These are phyloP conservation scores for Etheostoma spectabile DNA, from an alignment of 2,113 vertebrate genomes.

Conservation along the genomic window DNA sequence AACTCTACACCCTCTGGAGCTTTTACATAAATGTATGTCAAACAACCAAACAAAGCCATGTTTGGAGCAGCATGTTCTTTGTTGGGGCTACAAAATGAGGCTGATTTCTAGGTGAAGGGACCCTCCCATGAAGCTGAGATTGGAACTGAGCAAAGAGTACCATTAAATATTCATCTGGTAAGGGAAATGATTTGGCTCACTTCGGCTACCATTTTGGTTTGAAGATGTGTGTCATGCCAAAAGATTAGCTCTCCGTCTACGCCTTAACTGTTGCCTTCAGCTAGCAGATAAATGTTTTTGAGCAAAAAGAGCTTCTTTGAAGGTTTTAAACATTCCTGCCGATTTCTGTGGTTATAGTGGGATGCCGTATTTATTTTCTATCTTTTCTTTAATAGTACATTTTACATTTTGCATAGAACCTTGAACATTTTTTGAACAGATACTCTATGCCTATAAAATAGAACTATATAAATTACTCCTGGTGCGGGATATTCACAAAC, in stretches of 20 bases:
- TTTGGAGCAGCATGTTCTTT: constrained; percentile 4
- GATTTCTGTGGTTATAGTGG: constrained; percentile 11
- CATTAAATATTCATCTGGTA: constrained; percentile 74
- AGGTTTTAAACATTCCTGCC: constrained; percentile 29
- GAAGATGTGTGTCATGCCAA: constrained; percentile 23
- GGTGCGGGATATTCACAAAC: too few relatives aligned
- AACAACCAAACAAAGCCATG: constrained; percentile 1
- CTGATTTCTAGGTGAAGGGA: constrained; percentile 35
- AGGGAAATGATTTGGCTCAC: constrained; percentile 46
- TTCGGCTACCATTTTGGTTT: constrained; percentile 50
- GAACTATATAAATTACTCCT: too few relatives aligned
- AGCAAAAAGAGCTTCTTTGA: constrained; percentile 31
- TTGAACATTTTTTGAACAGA: too few relatives aligned
- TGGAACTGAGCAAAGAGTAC: constrained; percentile 44
- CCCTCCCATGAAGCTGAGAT: constrained; percentile 4
- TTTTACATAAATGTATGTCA: neutral
- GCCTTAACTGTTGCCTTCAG: constrained; percentile 20
- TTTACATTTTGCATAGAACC: too few relatives aligned
- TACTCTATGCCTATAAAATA: too few relatives aligned
- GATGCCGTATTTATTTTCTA: neutral
- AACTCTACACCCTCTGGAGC: neutral
- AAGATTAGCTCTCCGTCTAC: constrained; percentile 33
- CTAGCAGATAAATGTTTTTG: constrained; percentile 22
- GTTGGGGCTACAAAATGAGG: constrained; percentile 15
- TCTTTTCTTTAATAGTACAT: too few relatives aligned